Evolutionary conservation across 2,888 invertebrate genomes (phyloP).

Genomic region (Electrophaes corylata): DNA sequence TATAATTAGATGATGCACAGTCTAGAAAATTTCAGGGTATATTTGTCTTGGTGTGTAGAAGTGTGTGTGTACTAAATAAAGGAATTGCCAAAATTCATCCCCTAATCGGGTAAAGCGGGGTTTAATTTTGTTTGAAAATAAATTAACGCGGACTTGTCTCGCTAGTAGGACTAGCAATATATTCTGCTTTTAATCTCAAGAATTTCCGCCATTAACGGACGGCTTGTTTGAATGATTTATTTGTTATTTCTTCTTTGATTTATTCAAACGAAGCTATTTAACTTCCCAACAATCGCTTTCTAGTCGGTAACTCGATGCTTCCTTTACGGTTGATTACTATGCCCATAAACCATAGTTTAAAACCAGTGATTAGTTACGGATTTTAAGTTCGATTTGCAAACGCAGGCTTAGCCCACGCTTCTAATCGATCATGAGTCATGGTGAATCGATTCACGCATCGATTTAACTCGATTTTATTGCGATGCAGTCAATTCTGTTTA

Average conservation of each 20-base stretch:
- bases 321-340: constrained; percentile 51
- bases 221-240: constrained; percentile 3
- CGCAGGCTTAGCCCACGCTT: constrained; percentile 57
- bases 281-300: constrained; percentile 31
- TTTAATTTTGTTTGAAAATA: too few relatives aligned
- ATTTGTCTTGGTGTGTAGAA: too few relatives aligned
- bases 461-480: constrained; percentile 55
- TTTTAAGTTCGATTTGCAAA: constrained; percentile 59
- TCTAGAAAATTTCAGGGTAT: too few relatives aligned
- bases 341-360: constrained; percentile 50
- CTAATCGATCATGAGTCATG: constrained; percentile 62
- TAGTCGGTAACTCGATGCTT: constrained; percentile 34
- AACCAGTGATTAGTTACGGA: constrained; percentile 67
- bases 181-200: background rate
- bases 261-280: constrained; percentile 13
- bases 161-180: too few relatives aligned
- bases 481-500: constrained; percentile 50
- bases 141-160: too few relatives aligned
- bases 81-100: too few relatives aligned
- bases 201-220: background rate
- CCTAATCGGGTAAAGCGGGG: too few relatives aligned
- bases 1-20: too few relatives aligned
- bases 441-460: constrained; percentile 58
- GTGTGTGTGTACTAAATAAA: too few relatives aligned
- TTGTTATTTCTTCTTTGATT: constrained; percentile 4